A percentile compares a stretch with the other conserved stretches of the same genome.
Evolutionary conservation across 1,140 invertebrate genomes (phyloP).

Genomic region (Mamestra configurata): DNA sequence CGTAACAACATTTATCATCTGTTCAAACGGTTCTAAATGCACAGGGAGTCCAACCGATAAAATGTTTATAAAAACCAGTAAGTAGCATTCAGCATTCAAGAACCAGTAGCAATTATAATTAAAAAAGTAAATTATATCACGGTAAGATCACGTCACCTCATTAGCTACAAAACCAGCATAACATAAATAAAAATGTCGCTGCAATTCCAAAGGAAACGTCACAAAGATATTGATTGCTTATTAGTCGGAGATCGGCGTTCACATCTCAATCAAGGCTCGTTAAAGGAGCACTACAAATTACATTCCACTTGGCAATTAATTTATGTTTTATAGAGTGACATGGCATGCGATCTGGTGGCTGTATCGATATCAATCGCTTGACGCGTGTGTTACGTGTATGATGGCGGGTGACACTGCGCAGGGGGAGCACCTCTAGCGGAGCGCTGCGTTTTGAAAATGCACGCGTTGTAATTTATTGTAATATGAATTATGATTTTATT

Average conservation of each 20-base stretch:
- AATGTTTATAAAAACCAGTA: background rate
- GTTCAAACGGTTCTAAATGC: background rate
- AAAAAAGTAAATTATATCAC: constrained; percentile 17
- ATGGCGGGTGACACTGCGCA: constrained; percentile 31
- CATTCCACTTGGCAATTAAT: constrained; percentile 57
- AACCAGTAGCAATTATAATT: constrained; percentile 6
- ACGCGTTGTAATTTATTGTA: background rate
- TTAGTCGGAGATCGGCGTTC: constrained; percentile 27
- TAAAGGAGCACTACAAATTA: constrained; percentile 52
- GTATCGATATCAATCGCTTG: constrained; percentile 62
- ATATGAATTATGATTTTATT: too few species aligned
- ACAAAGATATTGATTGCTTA: constrained; percentile 32
- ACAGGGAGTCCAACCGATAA: background rate
- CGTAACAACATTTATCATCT: constrained; percentile 17
- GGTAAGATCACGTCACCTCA: constrained; percentile 19
- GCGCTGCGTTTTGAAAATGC: background rate
- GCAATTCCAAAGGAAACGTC: constrained; percentile 30
- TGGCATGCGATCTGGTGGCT: constrained; percentile 42
- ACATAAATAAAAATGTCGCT: constrained; percentile 16
- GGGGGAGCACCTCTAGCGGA: too few species aligned
- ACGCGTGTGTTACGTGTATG: constrained; percentile 58
- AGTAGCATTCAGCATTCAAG: background rate
- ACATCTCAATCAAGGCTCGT: constrained; percentile 54
- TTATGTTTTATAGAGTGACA: constrained; percentile 54
- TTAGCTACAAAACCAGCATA: constrained; percentile 10